Conservation (phyloP, 2,113 vertebrate genomes). For the Epinephelus fuscoguttatus region DNA sequence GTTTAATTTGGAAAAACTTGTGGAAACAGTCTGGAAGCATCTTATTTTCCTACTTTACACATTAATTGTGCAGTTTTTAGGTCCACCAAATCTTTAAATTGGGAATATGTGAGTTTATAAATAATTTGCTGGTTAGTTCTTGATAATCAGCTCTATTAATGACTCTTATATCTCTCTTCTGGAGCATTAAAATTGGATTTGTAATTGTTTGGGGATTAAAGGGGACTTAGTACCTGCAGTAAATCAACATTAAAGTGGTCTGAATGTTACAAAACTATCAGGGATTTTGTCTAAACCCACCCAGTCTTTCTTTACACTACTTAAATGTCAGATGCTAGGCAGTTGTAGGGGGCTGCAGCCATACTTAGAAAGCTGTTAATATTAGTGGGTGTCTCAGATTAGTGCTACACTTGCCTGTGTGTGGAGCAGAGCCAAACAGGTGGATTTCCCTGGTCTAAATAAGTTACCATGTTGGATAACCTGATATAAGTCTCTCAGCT, state of each 20-base stretch:
- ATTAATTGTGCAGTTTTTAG: no score
- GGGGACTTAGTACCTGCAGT: neutral
- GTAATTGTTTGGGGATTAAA: no score
- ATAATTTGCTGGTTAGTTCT: no score
- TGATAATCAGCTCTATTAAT: no score
- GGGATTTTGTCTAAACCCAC: neutral
- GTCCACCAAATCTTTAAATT: no score
- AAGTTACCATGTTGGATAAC: conserved; percentile 9
- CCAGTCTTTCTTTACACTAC: neutral
- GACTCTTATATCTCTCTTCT: no score
- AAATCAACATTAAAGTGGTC: neutral
- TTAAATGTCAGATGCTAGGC: neutral
- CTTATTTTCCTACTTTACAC: no score
- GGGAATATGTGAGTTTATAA: no score
- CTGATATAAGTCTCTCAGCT: neutral
- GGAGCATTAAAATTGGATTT: no score
- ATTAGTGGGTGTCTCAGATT: conserved; percentile 12
- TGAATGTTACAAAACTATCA: neutral
- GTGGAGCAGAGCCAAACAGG: conserved; percentile 47
- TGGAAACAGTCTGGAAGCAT: no score
- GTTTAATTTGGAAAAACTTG: no score
- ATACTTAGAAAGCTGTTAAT: conserved; percentile 24
- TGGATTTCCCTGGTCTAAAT: conserved; percentile 35
- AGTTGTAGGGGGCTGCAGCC: conserved; percentile 14
- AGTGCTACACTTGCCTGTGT: neutral